Conservation (phyloP, 2,888 invertebrate genomes). For the Ormyrus pomaceus region DNA sequence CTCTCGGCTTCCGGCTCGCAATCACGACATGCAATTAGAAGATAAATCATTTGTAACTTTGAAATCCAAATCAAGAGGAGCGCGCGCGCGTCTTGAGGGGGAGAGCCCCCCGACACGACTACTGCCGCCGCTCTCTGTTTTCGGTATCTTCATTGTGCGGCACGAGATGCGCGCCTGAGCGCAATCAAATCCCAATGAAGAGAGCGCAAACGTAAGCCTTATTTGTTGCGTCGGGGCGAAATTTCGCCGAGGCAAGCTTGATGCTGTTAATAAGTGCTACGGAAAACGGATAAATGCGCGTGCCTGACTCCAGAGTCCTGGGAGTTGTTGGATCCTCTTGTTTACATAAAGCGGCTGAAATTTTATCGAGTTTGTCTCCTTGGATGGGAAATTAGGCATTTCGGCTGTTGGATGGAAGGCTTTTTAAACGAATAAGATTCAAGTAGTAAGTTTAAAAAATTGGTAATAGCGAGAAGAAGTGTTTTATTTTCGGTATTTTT, state of each 20-base stretch:
- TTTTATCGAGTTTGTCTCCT: no score
- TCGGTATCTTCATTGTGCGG: constrained; percentile 47
- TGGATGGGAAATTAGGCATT: no score
- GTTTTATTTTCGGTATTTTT: no score
- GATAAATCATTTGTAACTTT: constrained; percentile 73
- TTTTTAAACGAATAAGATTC: no score
- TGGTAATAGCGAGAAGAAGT: no score
- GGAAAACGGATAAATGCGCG: not conserved
- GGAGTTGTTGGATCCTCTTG: no score
- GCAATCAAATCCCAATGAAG: constrained; percentile 38
- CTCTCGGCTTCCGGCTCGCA: constrained; percentile 54
- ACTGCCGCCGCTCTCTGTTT: constrained; percentile 1
- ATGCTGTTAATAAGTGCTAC: not conserved
- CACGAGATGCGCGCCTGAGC: not conserved
- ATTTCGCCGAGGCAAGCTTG: not conserved
- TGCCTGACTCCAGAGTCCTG: no score
- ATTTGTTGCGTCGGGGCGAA: constrained; percentile 5
- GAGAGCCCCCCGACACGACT: not conserved
- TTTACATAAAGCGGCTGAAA: no score
- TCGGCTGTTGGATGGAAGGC: no score
- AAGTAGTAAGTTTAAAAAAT: no score
- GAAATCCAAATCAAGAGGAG: constrained; percentile 61
- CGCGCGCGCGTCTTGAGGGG: not conserved
- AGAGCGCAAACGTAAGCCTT: constrained; percentile 19
- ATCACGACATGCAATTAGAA: constrained; percentile 72